Base-by-base conservation (phyloP, 2,113 vertebrate genomes). In the Clarias macrocephalus region DNA sequence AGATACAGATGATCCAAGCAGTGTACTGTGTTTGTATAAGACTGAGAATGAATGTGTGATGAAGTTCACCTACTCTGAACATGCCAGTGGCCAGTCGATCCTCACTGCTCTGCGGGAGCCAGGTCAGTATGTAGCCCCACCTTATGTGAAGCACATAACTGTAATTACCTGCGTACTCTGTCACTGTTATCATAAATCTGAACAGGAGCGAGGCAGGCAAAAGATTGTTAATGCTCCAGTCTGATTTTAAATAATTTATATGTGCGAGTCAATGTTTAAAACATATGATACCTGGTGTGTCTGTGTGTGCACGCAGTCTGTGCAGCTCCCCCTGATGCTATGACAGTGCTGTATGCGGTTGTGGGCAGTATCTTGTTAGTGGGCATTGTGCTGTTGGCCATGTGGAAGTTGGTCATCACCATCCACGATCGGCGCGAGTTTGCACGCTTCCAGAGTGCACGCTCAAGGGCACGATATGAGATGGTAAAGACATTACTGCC, bases 401-500 rank as follows among this genome's bases (percentile, higher is more conserved):
- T 92, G 88, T 99, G 98, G 98, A 99, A 99, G 92, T 91, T 99
- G 85, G 96, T 96, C 0, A 97, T 99, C 94, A 99, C 98, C 86
- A 91, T 99, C 33, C 98, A 99, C 0, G 98, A 99, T 94, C 94
- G 97, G 3, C 89, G 96, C 25, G 98, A 98, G 92, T 99, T 99
- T 0, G 94, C 98, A 0, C 95, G 94, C 59, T 99, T 99, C 93
- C 97, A 99, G 93, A 99, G 92, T 0, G 98, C 98, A 1, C 96
- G 97, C 0, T 97, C 97, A 76, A 94, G 98, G 3, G 98, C 98
- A 12, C 94, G 97, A 91, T 99, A 99, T 0, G 97, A 99, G 91
- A 98, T 99, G 98, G 98, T 99, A 84, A 96, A 96, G 0, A 28
- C 6, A 9, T 73, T 33, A n/a, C 59, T 42, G 52, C 19, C 16